Evolutionary conservation across 1,140 invertebrate genomes (phyloP), one percentile per base, ranked within the genome.

Genomic region (Drosophila malerkotliana): DNA sequence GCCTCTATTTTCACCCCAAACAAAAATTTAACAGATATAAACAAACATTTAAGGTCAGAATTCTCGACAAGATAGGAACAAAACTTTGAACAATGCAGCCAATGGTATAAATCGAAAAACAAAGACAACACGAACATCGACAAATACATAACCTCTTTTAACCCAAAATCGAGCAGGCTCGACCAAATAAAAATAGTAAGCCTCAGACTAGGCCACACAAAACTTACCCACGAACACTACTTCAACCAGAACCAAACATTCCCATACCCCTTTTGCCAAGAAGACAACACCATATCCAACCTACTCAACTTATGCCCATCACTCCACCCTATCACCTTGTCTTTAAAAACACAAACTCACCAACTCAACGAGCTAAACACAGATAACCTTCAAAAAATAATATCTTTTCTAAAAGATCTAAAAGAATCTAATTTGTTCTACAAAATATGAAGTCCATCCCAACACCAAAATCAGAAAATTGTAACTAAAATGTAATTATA

Each of bases 1-100:
- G 18, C 18, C 12, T 24, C 55, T 18, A 32, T 52, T 28, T 9
- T 52, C 9, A 52, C 14, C 28, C 51, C n/a, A 56, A 37, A 56
- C 53, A 44, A 26, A 44, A 44, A 56, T 28, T n/a, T 37, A 37
- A n/a, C 34, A 12, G 34, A 37, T 8, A 37, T 12, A 37, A 9
- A 9, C 34, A 37, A 37, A 37, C 34, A 37, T 37, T n/a, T 37
- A 37, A 12, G 34, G 12, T 37, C 34, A 37, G 3, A 37, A 37
- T n/a, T 37, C 34, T 37, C 34, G 4, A 37, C 34, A 37, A 37
- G 10, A 12, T 12, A 37, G 34, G 12, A 2, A n/a, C 1, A 37
- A 37, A 37, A 28, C 5, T 28, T n/a, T n/a, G 12, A 37, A 37
- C 34, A 37, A 37, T 37, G 34, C 34, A 37, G 9, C 0, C 12